Base-by-base conservation (phyloP, 2,888 invertebrate genomes). In the Pristionchus exspectatus region DNA sequence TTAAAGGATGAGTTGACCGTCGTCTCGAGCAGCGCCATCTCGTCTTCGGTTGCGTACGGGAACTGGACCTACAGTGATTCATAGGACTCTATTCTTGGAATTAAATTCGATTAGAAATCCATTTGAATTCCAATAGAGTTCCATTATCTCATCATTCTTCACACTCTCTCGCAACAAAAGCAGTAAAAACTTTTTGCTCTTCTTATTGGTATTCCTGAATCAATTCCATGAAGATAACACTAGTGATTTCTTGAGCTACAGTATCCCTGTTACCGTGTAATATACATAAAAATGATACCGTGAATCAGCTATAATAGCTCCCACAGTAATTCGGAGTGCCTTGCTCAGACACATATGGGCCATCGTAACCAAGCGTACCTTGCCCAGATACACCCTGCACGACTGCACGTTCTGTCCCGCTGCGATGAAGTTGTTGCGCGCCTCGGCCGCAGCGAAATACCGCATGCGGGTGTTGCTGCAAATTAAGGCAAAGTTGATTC, bases 391-490 rank as follows among this genome's bases (percentile, higher is more conserved):
- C 44, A 95, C 93, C 90, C 96, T 96, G 66, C 96, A 96, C 21
- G 95, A 96, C 90, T 95, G 95, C 18, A 96, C 95, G 92, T 96
- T 96, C 92, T 96, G 96, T n/a, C 95, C 95, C 4, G 96, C 96
- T 1, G 96, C 96, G 14, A 96, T 95, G 86, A 96, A 94, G 93
- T 96, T 96, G 94, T 96, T 96, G 38, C 96, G 93, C 0, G 95
- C 95, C 93, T 96, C 96, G 3, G 96, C 96, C 0, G 96, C 96
- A 30, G 95, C 94, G 83, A 95, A 95, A 92, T 96, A 96, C 21
- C 95, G 94, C 86, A 94, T 94, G 77, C 96, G 95, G 44, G 95
- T 94, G 90, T 96, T 95, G 84, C 96, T 96, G 92, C 59, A 93
- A 90, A 33, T 14, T 54, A 2, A 56, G 56, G n/a, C n/a, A n/a